These are phyloP conservation scores for Oreochromis tanganicae DNA, from an alignment of 2,113 vertebrate genomes.

Conservation along the genomic window DNA sequence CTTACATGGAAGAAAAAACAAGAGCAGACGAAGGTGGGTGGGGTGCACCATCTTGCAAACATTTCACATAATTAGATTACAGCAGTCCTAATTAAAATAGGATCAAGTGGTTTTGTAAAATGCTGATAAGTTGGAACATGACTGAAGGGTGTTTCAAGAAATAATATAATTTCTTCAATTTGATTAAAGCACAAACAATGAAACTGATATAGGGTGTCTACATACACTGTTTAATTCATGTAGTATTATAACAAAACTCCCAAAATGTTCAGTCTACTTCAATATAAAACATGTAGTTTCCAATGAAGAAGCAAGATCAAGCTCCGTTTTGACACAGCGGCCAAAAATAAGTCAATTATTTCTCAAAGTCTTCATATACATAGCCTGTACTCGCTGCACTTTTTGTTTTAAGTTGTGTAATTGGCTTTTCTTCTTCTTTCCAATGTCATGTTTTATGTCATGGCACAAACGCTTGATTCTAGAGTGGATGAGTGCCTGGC, in stretches of 20 bases:
- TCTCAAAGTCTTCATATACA: background rate
- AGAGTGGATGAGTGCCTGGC: constrained; percentile 42
- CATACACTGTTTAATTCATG: background rate
- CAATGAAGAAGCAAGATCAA: background rate
- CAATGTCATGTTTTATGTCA: constrained; percentile 42
- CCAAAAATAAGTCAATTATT: background rate
- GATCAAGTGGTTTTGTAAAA: constrained; percentile 40
- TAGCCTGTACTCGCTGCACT: background rate
- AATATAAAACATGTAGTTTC: background rate
- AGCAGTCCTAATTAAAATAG: background rate
- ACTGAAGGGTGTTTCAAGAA: background rate
- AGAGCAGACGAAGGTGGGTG: background rate
- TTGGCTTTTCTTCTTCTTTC: background rate
- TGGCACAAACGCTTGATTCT: constrained; percentile 7
- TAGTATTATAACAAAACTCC: background rate
- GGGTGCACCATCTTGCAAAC: constrained; percentile 24
- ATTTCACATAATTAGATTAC: constrained; percentile 62
- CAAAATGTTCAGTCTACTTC: background rate
- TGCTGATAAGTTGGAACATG: background rate
- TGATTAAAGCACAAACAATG: background rate
- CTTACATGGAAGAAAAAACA: background rate
- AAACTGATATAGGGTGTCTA: background rate
- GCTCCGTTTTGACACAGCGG: background rate
- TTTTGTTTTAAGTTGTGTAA: background rate
- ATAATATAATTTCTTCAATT: background rate